Percentiles rank a stretch among this genome's conserved stretches.
phyloP scores from a whole-genome alignment of 2,797 vertebrate species.

The Australoheros facetus region DNA sequence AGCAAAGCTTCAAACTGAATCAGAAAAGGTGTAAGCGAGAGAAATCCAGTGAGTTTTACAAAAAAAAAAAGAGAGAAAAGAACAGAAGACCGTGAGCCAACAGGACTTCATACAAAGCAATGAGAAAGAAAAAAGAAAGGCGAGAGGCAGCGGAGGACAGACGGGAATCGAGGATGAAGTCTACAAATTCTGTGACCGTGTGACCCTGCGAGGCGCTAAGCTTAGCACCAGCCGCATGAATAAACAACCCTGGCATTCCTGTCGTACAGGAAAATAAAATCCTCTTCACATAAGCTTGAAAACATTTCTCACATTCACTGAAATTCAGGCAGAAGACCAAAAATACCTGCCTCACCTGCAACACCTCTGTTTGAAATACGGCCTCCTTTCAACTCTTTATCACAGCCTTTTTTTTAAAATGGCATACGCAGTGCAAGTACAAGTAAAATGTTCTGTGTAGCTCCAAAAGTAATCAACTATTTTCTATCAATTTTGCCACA shows the following conservation, averaged over 20 bases:
- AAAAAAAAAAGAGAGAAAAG: not conserved
- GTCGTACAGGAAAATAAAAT: conserved; percentile 22
- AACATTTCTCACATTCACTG: conserved; percentile 5
- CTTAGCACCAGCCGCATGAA: conserved; percentile 35
- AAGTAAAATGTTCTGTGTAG: not conserved
- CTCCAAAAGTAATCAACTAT: not conserved
- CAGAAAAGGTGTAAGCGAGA: conserved; percentile 6
- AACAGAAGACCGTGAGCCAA: not conserved
- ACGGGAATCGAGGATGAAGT: conserved; percentile 9
- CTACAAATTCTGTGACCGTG: conserved; percentile 14
- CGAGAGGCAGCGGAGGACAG: not conserved
- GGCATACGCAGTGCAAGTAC: not conserved
- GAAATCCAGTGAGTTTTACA: not conserved
- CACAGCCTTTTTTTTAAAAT: not conserved
- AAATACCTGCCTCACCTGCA: not conserved
- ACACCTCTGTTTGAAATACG: not conserved
- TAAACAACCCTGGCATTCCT: conserved; percentile 39
- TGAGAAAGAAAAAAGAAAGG: not conserved
- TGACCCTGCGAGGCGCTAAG: conserved; percentile 36
- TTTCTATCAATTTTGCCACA: not conserved
- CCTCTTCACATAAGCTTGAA: not conserved
- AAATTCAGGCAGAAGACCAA: conserved; percentile 7
- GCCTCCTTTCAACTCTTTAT: not conserved
- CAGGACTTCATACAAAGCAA: not conserved
- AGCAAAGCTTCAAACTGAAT: not conserved